Evolutionary conservation across 2,797 vertebrate genomes (phyloP).

Genomic region (Podargus strigoides): DNA sequence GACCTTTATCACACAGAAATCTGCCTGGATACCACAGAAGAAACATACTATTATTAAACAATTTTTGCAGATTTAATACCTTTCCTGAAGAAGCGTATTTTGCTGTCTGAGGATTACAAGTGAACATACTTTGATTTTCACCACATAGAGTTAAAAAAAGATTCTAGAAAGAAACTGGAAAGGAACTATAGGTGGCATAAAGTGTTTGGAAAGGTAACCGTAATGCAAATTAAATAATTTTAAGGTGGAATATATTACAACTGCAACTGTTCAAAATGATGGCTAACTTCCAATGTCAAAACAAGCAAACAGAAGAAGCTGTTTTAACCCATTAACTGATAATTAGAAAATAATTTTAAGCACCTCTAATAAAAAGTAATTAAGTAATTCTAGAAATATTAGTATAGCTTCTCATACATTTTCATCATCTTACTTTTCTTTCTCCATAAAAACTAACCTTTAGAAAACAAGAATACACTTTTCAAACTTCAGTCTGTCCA

Average conservation of each 20-base stretch:
- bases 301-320: background rate
- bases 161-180: background rate
- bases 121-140: background rate
- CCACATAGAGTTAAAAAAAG: background rate
- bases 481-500: background rate
- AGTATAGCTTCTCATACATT: background rate
- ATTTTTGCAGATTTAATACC: background rate
- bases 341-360: too few species aligned
- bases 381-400: background rate
- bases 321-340: background rate
- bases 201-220: background rate
- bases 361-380: background rate
- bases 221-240: background rate
- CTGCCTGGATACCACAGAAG: background rate
- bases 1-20: background rate
- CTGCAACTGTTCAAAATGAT: background rate
- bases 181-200: background rate
- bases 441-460: background rate
- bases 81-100: background rate
- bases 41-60: background rate
- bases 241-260: background rate
- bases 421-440: background rate
- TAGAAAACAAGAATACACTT: background rate
- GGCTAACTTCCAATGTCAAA: background rate
- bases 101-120: background rate